These are phyloP conservation scores for Leptopilina drosophilae DNA, from an alignment of 2,888 invertebrate species.

Conservation along the genomic window DNA sequence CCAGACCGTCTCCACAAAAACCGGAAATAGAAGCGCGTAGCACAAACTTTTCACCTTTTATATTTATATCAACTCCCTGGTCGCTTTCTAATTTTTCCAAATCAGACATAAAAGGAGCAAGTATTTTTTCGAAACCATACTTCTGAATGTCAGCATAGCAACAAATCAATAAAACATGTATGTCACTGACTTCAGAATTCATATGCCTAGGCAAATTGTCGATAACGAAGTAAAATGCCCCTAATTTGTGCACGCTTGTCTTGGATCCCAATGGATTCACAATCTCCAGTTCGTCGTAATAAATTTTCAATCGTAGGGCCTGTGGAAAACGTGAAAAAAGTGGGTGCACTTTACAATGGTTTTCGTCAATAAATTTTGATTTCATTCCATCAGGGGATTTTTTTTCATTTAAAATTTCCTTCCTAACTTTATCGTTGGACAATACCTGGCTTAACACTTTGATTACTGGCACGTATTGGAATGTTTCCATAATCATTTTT, in stretches of 20 bases:
- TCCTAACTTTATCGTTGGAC: constrained; percentile 12
- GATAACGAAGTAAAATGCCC: constrained; percentile 49
- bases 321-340: constrained; percentile 42
- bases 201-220: constrained; percentile 47
- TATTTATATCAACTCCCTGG: constrained; percentile 48
- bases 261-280: constrained; percentile 48
- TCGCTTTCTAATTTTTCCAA: constrained; percentile 53
- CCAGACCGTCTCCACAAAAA: constrained; percentile 52
- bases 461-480: constrained; percentile 29
- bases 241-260: constrained; percentile 47
- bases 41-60: constrained; percentile 44
- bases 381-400: constrained; percentile 42
- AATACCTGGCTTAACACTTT: constrained; percentile 19
- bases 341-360: constrained; percentile 43
- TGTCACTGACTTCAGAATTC: constrained; percentile 44
- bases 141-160: constrained; percentile 41
- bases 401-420: constrained; percentile 42
- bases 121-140: constrained; percentile 50
- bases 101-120: constrained; percentile 48
- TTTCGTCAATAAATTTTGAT: constrained; percentile 48
- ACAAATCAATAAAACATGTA: constrained; percentile 44
- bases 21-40: constrained; percentile 45
- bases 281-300: constrained; percentile 48
- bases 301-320: constrained; percentile 42
- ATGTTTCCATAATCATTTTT: constrained; percentile 32